Percentiles rank a stretch among this genome's conserved stretches.
These are phyloP conservation scores for Hippoglossus stenolepis DNA, from an alignment of 2,113 vertebrate genomes.

Conservation along the genomic window DNA sequence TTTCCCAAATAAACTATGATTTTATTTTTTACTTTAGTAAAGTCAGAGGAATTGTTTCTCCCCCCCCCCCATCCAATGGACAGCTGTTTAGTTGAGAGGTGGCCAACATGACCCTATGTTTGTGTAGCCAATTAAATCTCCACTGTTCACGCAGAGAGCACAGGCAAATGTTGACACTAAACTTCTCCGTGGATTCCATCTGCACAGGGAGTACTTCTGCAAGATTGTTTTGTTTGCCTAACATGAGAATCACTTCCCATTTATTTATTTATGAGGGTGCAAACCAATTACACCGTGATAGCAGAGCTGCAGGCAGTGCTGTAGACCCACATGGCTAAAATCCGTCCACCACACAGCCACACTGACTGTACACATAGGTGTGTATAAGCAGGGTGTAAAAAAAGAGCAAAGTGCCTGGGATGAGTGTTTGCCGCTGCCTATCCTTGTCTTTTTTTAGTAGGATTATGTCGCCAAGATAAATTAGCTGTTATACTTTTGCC, in stretches of 20 bases:
- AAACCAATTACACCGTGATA: conserved; percentile 79
- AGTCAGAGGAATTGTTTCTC: conserved; percentile 22
- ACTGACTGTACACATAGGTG: conserved; percentile 32
- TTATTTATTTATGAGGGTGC: conserved; percentile 82
- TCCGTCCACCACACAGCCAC: conserved; percentile 33
- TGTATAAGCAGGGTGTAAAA: conserved; percentile 1
- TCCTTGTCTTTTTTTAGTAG: conserved; percentile 7
- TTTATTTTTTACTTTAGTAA: conserved; percentile 23
- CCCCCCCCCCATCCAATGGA: conserved; percentile 42
- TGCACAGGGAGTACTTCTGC: conserved; percentile 71
- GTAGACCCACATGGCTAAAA: conserved; percentile 55
- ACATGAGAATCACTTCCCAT: conserved; percentile 78
- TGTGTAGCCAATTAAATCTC: conserved; percentile 74
- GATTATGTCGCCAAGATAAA: conserved; percentile 31
- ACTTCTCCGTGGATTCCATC: conserved; percentile 69
- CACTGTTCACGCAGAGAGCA: conserved; percentile 52
- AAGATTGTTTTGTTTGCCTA: conserved; percentile 82
- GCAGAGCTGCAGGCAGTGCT: conserved; percentile 67
- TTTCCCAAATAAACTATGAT: conserved; percentile 38
- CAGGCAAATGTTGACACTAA: conserved; percentile 79
- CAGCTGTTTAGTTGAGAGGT: conserved; percentile 64
- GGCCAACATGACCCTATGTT: conserved; percentile 70
- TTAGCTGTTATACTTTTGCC: conserved; percentile 4
- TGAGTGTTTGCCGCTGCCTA: conserved; percentile 17
- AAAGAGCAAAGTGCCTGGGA: conserved; percentile 27